Evolutionary conservation across 2,113 vertebrate species (phyloP).

Genomic region (Anser brachyrhynchus): DNA sequence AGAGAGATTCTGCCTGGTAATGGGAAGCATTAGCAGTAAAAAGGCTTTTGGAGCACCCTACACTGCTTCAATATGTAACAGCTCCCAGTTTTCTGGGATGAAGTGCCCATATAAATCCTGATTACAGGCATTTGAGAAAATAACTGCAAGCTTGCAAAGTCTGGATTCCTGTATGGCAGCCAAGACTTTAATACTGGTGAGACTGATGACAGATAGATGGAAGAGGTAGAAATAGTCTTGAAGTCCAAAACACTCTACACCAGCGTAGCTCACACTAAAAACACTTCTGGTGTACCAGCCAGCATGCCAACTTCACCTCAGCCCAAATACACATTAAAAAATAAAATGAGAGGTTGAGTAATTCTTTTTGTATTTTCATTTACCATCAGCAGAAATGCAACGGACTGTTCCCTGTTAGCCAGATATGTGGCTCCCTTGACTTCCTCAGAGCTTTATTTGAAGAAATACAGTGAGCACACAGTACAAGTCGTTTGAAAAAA

Average conservation of each 20-base stretch:
- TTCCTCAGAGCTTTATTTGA: background rate
- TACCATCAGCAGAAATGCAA: background rate
- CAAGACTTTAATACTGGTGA: conserved; percentile 51
- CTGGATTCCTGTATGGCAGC: conserved; percentile 61
- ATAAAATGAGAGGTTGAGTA: background rate
- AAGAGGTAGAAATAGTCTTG: conserved; percentile 48
- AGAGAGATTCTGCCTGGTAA: background rate
- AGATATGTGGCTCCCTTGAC: background rate
- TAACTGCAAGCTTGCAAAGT: conserved; percentile 66
- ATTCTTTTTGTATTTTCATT: background rate
- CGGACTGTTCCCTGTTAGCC: background rate
- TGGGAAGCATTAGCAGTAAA: background rate
- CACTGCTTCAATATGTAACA: conserved; percentile 19
- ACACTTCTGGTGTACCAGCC: background rate
- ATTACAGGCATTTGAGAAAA: conserved; percentile 68
- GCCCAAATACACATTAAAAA: background rate
- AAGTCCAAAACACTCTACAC: conserved; percentile 14
- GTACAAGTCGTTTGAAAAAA: background rate
- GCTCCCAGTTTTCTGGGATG: conserved; percentile 33
- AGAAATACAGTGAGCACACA: background rate
- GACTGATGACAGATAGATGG: conserved; percentile 68
- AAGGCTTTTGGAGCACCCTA: background rate
- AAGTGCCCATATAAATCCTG: conserved; percentile 57
- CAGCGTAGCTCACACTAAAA: background rate
- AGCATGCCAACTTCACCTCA: background rate